These are phyloP conservation scores for Drosophila infuscata DNA, from an alignment of 2,888 invertebrate species.

Conservation along the genomic window DNA sequence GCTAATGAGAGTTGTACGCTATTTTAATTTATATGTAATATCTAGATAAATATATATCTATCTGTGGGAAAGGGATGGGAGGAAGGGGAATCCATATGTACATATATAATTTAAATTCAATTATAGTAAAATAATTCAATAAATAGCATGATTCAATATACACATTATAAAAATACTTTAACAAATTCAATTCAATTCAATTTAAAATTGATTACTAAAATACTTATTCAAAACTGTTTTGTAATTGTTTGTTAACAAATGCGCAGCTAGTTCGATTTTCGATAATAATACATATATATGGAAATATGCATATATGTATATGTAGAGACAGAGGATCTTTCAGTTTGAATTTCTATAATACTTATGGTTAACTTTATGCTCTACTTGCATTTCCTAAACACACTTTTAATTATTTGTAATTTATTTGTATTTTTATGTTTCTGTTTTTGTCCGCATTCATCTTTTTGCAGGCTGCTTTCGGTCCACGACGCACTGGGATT, in stretches of 20 bases:
- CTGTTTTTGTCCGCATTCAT: conserved; percentile 14
- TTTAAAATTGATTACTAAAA: conserved; percentile 55
- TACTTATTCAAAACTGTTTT: conserved; percentile 42
- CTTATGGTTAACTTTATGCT: conserved; percentile 55
- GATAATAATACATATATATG: conserved; percentile 34
- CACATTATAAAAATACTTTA: conserved; percentile 54
- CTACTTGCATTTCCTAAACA: conserved; percentile 50
- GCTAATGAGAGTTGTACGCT: conserved; percentile 70
- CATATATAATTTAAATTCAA: conserved; percentile 50
- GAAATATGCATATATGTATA: not conserved
- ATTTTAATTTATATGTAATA: conserved; percentile 28
- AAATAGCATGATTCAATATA: conserved; percentile 35
- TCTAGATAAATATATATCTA: conserved; percentile 38
- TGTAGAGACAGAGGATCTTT: conserved; percentile 35
- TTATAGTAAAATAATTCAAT: conserved; percentile 41
- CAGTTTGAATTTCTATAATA: conserved; percentile 50
- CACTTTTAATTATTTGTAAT: conserved; percentile 31
- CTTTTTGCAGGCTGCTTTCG: conserved; percentile 39
- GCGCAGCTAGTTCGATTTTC: conserved; percentile 36
- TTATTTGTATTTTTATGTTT: conserved; percentile 14
- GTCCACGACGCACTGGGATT: conserved; percentile 71
- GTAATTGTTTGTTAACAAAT: conserved; percentile 40
- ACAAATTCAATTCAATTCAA: conserved; percentile 57
- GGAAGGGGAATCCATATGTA: conserved; percentile 44
- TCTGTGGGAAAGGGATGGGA: not conserved